Evolutionary conservation across 2,113 vertebrate species (phyloP).

Genomic region (Oenanthe oenanthe): DNA sequence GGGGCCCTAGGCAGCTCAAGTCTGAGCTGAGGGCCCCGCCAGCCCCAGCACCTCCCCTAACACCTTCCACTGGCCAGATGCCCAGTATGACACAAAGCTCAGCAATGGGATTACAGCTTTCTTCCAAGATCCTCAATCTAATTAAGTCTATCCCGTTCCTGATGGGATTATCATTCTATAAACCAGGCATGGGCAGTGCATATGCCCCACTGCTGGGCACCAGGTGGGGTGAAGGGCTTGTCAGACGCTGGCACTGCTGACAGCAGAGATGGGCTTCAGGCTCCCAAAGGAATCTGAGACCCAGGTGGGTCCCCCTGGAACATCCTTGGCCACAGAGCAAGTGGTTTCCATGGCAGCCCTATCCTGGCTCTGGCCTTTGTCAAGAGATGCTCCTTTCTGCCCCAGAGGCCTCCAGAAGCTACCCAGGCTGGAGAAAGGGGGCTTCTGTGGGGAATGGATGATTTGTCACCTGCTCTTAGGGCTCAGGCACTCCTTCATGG

Average conservation of each 20-base stretch:
- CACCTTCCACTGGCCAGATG: neutral
- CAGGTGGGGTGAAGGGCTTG: neutral
- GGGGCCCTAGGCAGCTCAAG: fast-evolving
- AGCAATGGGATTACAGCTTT: neutral
- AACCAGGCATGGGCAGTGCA: neutral
- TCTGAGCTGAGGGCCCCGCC: fast-evolving
- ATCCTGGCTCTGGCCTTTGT: neutral
- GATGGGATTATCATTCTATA: neutral
- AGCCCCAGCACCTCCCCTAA: neutral
- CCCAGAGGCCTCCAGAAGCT: neutral
- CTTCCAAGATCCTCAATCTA: neutral
- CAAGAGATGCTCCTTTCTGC: neutral
- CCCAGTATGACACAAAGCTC: neutral
- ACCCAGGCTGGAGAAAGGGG: neutral
- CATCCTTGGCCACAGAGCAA: fast-evolving
- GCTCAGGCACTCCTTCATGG: neutral
- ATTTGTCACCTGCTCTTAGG: neutral
- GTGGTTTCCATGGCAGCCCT: neutral
- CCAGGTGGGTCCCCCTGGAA: neutral
- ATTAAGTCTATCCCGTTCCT: slow-evolving; percentile 22
- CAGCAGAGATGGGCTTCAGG: neutral
- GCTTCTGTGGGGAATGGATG: neutral
- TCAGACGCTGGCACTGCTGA: neutral
- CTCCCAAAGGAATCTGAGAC: neutral
- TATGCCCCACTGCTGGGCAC: neutral